Percentiles rank a stretch among this genome's conserved stretches.
Evolutionary conservation across 2,113 vertebrate genomes (phyloP).

Genomic region (Corvus hawaiiensis): DNA sequence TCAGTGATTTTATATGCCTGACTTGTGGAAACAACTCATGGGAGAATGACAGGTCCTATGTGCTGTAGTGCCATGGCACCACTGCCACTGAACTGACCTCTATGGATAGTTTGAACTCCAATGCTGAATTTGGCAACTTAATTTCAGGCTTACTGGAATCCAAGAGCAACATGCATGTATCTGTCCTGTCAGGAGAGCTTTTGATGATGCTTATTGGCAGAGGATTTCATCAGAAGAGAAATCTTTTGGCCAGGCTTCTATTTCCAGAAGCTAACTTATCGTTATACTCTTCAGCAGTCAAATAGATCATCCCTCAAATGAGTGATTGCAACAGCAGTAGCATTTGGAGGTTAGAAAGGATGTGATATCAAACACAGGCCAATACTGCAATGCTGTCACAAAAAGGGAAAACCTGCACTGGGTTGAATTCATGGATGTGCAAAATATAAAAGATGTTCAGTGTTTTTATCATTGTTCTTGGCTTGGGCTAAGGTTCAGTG

Average conservation of each 20-base stretch:
- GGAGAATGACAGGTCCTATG: not conserved
- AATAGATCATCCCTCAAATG: not conserved
- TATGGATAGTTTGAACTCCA: not conserved
- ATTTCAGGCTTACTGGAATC: not conserved
- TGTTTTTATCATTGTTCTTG: not conserved
- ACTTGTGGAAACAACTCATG: not conserved
- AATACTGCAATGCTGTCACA: not conserved
- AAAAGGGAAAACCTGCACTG: not conserved
- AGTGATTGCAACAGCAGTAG: not conserved
- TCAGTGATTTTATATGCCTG: not conserved
- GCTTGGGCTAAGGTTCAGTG: not conserved
- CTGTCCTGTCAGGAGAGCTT: not conserved
- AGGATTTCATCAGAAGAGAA: not conserved
- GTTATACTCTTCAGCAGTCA: slow-evolving; percentile 18
- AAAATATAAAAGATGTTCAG: not conserved
- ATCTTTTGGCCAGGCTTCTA: not conserved
- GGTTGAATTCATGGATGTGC: not conserved
- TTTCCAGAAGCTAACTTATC: not conserved
- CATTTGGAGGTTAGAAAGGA: not conserved
- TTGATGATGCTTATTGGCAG: slow-evolving; percentile 15
- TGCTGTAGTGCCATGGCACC: not conserved
- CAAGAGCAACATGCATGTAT: not conserved
- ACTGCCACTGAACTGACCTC: not conserved
- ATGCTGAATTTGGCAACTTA: not conserved
- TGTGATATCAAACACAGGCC: not conserved